Conservation (phyloP, 2,797 vertebrate species). For the Carduelis carduelis region DNA sequence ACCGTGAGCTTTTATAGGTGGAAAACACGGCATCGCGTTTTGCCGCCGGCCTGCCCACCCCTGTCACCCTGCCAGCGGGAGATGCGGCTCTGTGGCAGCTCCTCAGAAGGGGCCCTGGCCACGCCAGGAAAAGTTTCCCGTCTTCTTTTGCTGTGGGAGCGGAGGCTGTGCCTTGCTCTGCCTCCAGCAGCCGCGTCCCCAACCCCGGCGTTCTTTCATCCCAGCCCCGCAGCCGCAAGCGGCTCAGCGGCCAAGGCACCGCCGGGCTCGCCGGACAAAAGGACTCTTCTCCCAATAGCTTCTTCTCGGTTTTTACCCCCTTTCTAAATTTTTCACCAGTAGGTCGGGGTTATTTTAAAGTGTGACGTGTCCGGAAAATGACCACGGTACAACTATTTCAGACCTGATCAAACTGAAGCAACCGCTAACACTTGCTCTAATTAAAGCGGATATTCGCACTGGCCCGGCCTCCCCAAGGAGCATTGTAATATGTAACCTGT, state of each 20-base stretch:
- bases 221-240: neutral
- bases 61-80: neutral
- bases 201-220: accelerated
- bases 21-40: neutral
- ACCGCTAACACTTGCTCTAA: conserved; percentile 15
- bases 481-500: neutral
- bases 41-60: neutral
- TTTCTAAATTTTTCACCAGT: neutral
- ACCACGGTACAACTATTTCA: neutral
- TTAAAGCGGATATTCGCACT: neutral
- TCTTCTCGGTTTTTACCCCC: accelerated
- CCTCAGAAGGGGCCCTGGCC: too few relatives aligned
- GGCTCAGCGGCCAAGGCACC: neutral
- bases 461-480: neutral
- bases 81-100: neutral
- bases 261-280: neutral
- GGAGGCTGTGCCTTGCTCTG: neutral
- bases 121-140: accelerated
- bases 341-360: neutral
- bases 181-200: neutral
- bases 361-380: neutral
- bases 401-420: neutral
- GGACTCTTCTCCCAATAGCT: neutral
- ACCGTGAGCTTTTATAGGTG: neutral
- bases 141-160: neutral